phyloP scores from a whole-genome alignment of 2,797 vertebrate species.

The Phataginus tricuspis region DNA sequence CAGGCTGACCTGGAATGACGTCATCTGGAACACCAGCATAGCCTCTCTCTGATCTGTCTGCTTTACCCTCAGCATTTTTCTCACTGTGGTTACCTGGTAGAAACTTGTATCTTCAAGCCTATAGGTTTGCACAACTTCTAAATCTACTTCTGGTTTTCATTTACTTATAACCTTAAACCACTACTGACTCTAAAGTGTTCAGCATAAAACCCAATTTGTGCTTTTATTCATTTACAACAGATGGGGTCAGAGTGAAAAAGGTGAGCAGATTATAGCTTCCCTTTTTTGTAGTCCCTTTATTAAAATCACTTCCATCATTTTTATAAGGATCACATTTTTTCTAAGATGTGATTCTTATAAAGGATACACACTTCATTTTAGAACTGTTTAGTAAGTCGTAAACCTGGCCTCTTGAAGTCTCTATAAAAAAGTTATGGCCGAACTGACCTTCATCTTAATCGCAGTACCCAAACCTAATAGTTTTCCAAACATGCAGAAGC shows the following conservation, averaged over 20 bases:
- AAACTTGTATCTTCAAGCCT: slow-evolving; percentile 14
- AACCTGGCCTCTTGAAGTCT: slow-evolving; percentile 47
- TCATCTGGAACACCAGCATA: not conserved
- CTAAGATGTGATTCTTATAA: slow-evolving; percentile 65
- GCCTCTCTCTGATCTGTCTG: not conserved
- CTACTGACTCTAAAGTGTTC: slow-evolving; percentile 72
- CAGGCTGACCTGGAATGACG: not conserved
- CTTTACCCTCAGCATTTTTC: not conserved
- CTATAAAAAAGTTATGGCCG: slow-evolving; percentile 61
- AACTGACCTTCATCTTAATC: slow-evolving; percentile 63
- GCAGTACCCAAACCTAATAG: slow-evolving; percentile 37
- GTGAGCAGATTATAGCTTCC: slow-evolving; percentile 58
- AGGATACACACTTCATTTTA: slow-evolving; percentile 63
- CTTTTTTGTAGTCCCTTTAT: slow-evolving; percentile 64
- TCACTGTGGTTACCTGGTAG: not conserved
- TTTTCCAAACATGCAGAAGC: slow-evolving; percentile 46
- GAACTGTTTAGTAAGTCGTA: slow-evolving; percentile 57
- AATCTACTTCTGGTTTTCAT: slow-evolving; percentile 75
- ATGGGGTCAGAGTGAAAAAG: slow-evolving; percentile 67
- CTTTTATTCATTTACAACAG: slow-evolving; percentile 78
- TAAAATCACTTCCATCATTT: slow-evolving; percentile 75
- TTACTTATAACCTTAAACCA: slow-evolving; percentile 73
- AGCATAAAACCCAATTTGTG: slow-evolving; percentile 80
- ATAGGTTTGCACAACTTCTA: not conserved
- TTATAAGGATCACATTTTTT: slow-evolving; percentile 68